phyloP scores from a whole-genome alignment of 2,888 invertebrate species.

The Yponomeuta malinellus region DNA sequence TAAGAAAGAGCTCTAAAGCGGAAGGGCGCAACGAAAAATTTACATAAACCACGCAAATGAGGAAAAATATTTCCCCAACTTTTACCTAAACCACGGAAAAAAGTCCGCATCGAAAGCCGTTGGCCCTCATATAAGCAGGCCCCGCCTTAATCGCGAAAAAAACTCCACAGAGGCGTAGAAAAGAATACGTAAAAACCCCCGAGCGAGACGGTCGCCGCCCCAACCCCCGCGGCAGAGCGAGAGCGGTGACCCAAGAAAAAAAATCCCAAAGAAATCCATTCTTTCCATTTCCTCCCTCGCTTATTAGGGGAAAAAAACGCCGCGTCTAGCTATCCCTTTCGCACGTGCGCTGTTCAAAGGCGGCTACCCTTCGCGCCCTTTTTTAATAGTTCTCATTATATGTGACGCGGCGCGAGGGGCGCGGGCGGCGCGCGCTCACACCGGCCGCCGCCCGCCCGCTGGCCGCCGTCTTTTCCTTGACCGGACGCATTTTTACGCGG shows the following conservation, averaged over 20 bases:
- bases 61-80: conserved; percentile 25
- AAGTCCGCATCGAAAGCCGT: conserved; percentile 47
- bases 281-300: conserved; percentile 74
- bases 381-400: conserved; percentile 64
- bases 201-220: conserved; percentile 43
- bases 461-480: conserved; percentile 68
- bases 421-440: conserved; percentile 30
- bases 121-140: conserved; percentile 65
- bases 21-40: not conserved
- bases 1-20: not conserved
- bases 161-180: conserved; percentile 67
- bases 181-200: conserved; percentile 59
- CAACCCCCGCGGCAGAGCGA: conserved; percentile 48
- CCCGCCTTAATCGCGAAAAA: conserved; percentile 68
- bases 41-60: conserved; percentile 8
- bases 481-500: conserved; percentile 75
- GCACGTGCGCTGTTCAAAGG: conserved; percentile 55
- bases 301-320: conserved; percentile 71
- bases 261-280: conserved; percentile 73
- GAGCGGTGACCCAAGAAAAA: conserved; percentile 58
- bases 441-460: conserved; percentile 40
- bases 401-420: conserved; percentile 29
- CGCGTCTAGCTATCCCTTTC: conserved; percentile 61
- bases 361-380: conserved; percentile 57
- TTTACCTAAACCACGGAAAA: conserved; percentile 47